Conservation (phyloP, 2,797 vertebrate genomes). For the Oreortyx pictus region DNA sequence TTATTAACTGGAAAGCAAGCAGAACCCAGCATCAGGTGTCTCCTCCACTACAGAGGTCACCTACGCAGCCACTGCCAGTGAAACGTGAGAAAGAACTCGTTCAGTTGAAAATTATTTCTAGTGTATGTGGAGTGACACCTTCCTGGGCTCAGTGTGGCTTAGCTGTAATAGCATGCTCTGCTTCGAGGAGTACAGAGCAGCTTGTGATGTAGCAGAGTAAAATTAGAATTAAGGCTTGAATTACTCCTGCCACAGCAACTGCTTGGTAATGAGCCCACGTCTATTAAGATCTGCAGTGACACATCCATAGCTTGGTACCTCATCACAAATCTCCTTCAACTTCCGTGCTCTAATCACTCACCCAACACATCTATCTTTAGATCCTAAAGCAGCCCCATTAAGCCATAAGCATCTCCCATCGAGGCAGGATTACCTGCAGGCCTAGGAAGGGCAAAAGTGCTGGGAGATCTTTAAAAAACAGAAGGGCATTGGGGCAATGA, state of each 20-base stretch:
- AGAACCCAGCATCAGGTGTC: neutral
- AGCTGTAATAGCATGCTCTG: neutral
- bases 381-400: neutral
- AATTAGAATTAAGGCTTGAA: constrained; percentile 17
- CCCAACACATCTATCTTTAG: neutral
- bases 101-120: neutral
- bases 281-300: neutral
- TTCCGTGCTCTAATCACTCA: neutral
- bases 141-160: constrained; percentile 13
- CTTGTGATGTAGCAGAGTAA: neutral
- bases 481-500: neutral
- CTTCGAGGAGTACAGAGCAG: neutral
- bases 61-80: fast-evolving
- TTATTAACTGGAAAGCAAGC: neutral
- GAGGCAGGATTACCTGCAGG: constrained; percentile 33
- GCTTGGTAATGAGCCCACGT: neutral
- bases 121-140: neutral
- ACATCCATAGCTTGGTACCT: neutral
- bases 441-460: neutral
- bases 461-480: neutral
- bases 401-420: neutral
- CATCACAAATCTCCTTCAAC: neutral
- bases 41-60: fast-evolving
- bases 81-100: neutral
- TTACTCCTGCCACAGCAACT: neutral